Conservation (phyloP, 2,888 invertebrate species). For the Ormyrus pomaceus region DNA sequence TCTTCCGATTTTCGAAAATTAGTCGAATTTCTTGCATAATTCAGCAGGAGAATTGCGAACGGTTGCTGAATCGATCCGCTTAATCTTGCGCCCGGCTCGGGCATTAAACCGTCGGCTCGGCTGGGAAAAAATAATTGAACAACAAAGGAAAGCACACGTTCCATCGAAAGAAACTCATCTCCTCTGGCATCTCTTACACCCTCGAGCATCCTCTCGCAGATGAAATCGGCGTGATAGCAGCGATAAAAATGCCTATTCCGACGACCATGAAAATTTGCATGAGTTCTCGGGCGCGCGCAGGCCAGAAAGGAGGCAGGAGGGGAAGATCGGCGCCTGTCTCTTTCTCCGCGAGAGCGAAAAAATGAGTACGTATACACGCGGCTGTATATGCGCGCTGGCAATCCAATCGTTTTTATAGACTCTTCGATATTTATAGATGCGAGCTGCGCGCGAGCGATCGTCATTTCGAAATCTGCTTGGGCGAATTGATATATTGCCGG, state of each 20-base stretch:
- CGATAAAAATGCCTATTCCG: constrained; percentile 57
- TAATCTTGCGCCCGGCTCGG: too few species aligned
- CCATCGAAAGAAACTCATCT: neutral
- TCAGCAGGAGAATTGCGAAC: too few species aligned
- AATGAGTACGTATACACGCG: too few species aligned
- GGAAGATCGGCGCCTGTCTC: constrained; percentile 44
- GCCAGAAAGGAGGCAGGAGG: neutral
- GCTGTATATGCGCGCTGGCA: neutral
- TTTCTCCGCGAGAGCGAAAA: neutral
- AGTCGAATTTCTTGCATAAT: too few species aligned
- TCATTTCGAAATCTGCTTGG: constrained; percentile 47
- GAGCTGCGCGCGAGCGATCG: constrained; percentile 24
- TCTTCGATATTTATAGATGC: constrained; percentile 52
- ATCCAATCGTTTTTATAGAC: constrained; percentile 55
- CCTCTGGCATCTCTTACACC: too few species aligned
- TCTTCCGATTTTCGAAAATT: too few species aligned
- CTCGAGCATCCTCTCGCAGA: neutral
- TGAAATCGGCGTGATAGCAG: constrained; percentile 51
- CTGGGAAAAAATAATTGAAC: too few species aligned
- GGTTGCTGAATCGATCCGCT: too few species aligned
- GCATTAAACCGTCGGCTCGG: too few species aligned
- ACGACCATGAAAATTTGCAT: constrained; percentile 56
- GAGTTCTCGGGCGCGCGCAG: constrained; percentile 7
- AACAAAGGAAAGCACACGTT: neutral
- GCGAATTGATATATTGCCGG: constrained; percentile 48